These are phyloP conservation scores for Drosophila nigritarsus DNA, from an alignment of 2,888 invertebrate species.

Conservation along the genomic window DNA sequence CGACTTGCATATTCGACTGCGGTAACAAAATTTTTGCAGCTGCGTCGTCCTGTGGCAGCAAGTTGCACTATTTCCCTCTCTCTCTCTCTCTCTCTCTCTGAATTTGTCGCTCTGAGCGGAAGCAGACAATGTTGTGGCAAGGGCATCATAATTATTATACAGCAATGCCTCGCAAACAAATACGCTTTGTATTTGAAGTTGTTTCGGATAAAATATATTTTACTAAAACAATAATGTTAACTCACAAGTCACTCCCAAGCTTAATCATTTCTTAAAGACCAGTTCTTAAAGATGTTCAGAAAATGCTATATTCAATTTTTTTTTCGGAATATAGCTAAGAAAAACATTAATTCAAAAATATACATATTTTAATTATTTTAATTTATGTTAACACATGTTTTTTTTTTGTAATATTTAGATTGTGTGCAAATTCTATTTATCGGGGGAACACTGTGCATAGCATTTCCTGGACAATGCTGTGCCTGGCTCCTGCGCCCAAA, in stretches of 20 bases:
- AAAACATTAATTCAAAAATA: too few species aligned
- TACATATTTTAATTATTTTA: too few species aligned
- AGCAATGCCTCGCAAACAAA: neutral
- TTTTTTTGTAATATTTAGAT: neutral
- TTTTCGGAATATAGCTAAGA: too few species aligned
- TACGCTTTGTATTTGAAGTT: neutral
- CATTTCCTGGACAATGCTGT: slow-evolving; percentile 17
- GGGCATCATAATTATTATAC: slow-evolving; percentile 67
- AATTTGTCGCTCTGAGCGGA: slow-evolving; percentile 45
- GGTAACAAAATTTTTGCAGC: slow-evolving; percentile 58
- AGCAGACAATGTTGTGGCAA: slow-evolving; percentile 45
- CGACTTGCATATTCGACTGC: slow-evolving; percentile 53
- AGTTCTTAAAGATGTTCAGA: too few species aligned
- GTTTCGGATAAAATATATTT: neutral
- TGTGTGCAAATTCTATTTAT: neutral
- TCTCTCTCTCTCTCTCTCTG: slow-evolving; percentile 1
- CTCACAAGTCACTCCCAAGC: too few species aligned
- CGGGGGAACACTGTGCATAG: neutral
- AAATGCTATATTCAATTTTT: too few species aligned
- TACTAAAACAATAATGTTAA: too few species aligned
- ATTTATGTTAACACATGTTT: too few species aligned
- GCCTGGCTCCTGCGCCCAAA: slow-evolving; percentile 11
- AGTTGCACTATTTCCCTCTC: slow-evolving; percentile 32
- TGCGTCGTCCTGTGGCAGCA: slow-evolving; percentile 45
- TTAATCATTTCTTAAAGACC: too few species aligned